phyloP scores from a whole-genome alignment of 2,113 vertebrate species.

The Hippocampus barbouri region DNA sequence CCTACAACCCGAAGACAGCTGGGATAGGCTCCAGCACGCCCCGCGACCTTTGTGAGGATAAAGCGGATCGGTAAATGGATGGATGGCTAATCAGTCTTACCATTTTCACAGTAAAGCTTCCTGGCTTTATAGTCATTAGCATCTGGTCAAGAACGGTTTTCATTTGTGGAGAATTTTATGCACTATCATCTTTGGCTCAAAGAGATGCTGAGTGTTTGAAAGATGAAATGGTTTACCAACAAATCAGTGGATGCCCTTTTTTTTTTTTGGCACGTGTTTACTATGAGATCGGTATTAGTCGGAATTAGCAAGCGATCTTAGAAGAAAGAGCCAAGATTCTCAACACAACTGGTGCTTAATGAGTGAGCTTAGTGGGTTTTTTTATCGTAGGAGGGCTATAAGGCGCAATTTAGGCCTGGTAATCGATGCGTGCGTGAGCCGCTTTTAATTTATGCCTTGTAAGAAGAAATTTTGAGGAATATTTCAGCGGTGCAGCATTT shows the following conservation, averaged over 20 bases:
- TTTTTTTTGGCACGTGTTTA: background rate
- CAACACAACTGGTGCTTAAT: background rate
- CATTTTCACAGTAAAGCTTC: too few species aligned
- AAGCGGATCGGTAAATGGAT: too few species aligned
- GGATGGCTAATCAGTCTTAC: too few species aligned
- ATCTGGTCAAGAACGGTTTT: background rate
- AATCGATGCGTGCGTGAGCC: too few species aligned
- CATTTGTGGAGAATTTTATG: background rate
- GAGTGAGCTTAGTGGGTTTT: background rate
- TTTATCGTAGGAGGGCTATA: too few species aligned
- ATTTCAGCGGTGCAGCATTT: background rate
- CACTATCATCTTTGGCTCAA: constrained; percentile 3
- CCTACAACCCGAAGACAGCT: too few species aligned
- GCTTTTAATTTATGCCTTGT: background rate
- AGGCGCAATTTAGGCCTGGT: too few species aligned
- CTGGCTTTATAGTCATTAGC: too few species aligned
- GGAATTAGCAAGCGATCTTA: background rate
- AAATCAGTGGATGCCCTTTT: background rate
- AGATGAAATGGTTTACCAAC: constrained; percentile 14
- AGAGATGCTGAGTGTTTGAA: constrained; percentile 12
- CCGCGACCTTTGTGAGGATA: too few species aligned
- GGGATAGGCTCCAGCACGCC: too few species aligned
- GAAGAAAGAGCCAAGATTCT: background rate
- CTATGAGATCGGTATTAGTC: background rate
- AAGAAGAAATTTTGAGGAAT: background rate